Evolutionary conservation across 1,140 invertebrate genomes (phyloP), one percentile per base, ranked within the genome.

Genomic region (Propsilocerus akamusi): DNA sequence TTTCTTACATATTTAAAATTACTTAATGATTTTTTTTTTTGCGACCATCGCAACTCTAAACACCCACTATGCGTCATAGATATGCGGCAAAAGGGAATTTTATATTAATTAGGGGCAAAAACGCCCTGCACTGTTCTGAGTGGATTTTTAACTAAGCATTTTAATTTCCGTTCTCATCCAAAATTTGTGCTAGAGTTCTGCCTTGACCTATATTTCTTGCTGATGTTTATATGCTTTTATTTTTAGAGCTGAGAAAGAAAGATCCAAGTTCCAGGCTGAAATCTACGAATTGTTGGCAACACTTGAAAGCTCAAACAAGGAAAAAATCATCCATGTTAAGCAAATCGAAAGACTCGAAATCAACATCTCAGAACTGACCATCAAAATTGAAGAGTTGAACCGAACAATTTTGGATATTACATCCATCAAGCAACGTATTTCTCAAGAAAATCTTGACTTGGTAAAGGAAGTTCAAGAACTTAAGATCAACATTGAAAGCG

Each of bases 321-420:
- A 97, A 61, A 90, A 87, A 71, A 63, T 90, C 54, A 72, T 83
- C 53, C 80, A 82, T 52, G 72, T 82, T 51, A 96, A 95, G 71
- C 83, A 83, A 52, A 80, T 86, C 52, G 91, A 95, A 69, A 91
- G 83, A 67, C 72, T 95, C 54, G 92, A 96, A 67, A 71, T 94
- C 56, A 78, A 76, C 57, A 83, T 95, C 59, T 82, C 79, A 58
- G 93, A 97, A 66, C 69, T 93, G 51, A 84, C 84, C 66, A 79
- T 95, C 59, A 92, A 88, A 64, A 94, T 97, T 59, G 92, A 97
- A 67, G 93, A 97, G 68, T 65, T 96, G 51, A 93, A 91, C 71
- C 84, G 92, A 62, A 91, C 89, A 26, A 84, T 97, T 58, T 80
- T 92, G 55, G 93, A 97, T 63, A 88, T 97, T 59, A 93, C 88